phyloP scores from a whole-genome alignment of 1,140 invertebrate species.

The Cydia pomonella region DNA sequence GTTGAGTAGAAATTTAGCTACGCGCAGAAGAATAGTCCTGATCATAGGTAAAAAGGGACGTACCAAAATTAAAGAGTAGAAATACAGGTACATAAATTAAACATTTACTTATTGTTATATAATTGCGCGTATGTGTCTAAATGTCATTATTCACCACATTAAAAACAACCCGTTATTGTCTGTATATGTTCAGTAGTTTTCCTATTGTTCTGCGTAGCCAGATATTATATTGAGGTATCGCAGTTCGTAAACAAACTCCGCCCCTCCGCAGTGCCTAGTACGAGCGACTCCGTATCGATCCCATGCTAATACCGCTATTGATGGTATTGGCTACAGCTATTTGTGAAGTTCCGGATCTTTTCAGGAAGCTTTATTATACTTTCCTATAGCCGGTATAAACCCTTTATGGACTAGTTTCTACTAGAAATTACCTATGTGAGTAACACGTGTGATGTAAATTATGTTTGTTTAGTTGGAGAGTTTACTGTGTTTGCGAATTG shows the following conservation, averaged over 20 bases:
- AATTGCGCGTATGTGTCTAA: too few species aligned
- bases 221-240: not conserved
- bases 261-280: not conserved
- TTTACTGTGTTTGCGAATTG: not conserved
- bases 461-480: too few species aligned
- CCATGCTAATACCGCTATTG: conserved; percentile 16
- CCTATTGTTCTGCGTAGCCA: conserved; percentile 7
- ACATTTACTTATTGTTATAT: too few species aligned
- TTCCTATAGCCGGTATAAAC: not conserved
- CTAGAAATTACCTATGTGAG: not conserved
- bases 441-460: not conserved
- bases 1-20: conserved; percentile 21
- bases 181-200: not conserved
- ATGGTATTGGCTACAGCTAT: conserved; percentile 13
- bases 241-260: conserved; percentile 15
- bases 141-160: too few species aligned
- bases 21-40: not conserved
- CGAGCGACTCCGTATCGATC: conserved; percentile 10
- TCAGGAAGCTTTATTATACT: conserved; percentile 4
- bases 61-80: too few species aligned
- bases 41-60: too few species aligned
- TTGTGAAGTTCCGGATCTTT: conserved; percentile 21
- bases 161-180: not conserved
- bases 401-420: conserved; percentile 2
- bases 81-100: too few species aligned